Evolutionary conservation across 2,888 invertebrate species (phyloP), one percentile per base, ranked within the genome.

Genomic region (Scaptomyza tumidula): DNA sequence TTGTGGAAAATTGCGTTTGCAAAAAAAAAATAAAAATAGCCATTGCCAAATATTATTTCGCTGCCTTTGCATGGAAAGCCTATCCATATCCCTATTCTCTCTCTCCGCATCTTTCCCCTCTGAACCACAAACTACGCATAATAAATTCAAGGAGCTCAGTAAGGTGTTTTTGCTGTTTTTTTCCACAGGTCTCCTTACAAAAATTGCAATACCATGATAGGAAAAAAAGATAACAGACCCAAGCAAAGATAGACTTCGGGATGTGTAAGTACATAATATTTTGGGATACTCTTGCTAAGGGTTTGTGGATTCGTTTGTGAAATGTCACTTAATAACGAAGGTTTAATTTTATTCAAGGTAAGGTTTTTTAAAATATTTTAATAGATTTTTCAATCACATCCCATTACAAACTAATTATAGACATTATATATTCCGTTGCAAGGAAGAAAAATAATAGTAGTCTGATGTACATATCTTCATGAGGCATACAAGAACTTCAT

Each of bases 131-230:
- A 53, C 54, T 52, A 44, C 74, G 68, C 70, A 75, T 78, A 82
- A 85, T 83, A 83, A 84, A 83, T 83, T 82, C 66, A 56, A 65
- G 57, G 31, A 70, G 81, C 82, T 81, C 79, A 77, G 71, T 69
- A 66, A 70, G 67, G 76, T 67, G 64, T 71, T 44, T 37, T 37
- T 37, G 37, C 4, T 4, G 33, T 41, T 9, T 41, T 41, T 41
- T 58, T 53, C 56, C 31, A 65, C 60, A 72, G 77, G 69, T 72
- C 75, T 70, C 52, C 14, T 10, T n/a, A 5, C 10, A 29, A 46
- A 66, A 54, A 69, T 60, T 55, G 50, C 44, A 59, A 62, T 52
- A 44, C 45, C 35, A 39, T 45, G 27, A 33, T 14, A 52, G 49
- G 49, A 31, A 0, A 37, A 49, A 39, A 73, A 59, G 31, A 41